Base-by-base conservation (phyloP, 2,888 invertebrate species). In the Dasypogon diadema region DNA sequence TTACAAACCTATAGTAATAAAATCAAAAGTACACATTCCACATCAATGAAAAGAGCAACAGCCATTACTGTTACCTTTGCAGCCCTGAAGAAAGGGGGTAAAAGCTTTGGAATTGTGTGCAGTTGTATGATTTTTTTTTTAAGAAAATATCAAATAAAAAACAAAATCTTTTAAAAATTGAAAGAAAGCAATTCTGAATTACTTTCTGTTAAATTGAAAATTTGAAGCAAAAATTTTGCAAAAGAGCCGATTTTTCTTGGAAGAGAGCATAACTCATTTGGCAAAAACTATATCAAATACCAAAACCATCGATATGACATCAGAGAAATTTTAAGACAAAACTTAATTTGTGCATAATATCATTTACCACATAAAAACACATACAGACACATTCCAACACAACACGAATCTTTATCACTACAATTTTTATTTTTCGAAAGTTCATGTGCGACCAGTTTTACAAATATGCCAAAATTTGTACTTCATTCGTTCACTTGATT, bases 361-460 rank as follows among this genome's bases (percentile, higher is more conserved):
- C 30, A 10, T 72, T n/a, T 63, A 22, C 74, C 30, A 63, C 72
- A 75, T 58, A 63, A 51, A 70, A 30, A 73, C 58, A 77, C 77
- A 65, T 42, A 77, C 56, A 77, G 51, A 54, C 55, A 65, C 74
- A 76, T 75, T 77, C 76, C 58, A 68, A 76, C 68, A 77, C 46
- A 46, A 51, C 51, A 51, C 12, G 22, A 24, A 56, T 46, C 54
- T 70, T 18, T 30, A 30, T 54, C 12, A 42, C 42, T n/a, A 30
- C 30, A 30, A 68, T 51, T 18, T 63, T 54, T 48, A 34, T 26
- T 48, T 68, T 37, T 14, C 16, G 54, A 70, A 54, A 30, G 26
- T 51, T 54, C 21, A 70, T 16, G 70, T 51, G 70, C 70, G 70
- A 70, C 70, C 70, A 70, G 70, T n/a, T n/a, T n/a, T n/a, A n/a